Evolutionary conservation across 2,888 invertebrate species (phyloP).

Genomic region (Aleiodes alternator): DNA sequence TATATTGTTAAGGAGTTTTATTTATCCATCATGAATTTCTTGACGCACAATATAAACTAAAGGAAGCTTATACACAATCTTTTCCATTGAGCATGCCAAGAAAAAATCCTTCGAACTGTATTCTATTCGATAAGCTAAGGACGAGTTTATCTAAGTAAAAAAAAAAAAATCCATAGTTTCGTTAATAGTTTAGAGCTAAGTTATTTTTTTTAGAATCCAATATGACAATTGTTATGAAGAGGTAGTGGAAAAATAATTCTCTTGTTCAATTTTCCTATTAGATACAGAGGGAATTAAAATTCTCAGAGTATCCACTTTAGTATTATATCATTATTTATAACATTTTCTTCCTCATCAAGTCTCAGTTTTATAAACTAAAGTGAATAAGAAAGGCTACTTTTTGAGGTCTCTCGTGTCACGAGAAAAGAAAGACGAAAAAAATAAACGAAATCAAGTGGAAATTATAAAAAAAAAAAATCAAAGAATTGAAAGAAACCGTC

Average conservation of each 20-base stretch:
- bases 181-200: neutral
- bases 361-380: slow-evolving; percentile 23
- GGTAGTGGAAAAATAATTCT: slow-evolving; percentile 17
- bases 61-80: slow-evolving; percentile 32
- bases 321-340: slow-evolving; percentile 23
- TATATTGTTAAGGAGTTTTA: neutral
- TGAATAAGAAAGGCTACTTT: slow-evolving; percentile 23
- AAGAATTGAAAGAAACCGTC: slow-evolving; percentile 18
- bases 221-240: slow-evolving; percentile 12
- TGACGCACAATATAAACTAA: slow-evolving; percentile 28
- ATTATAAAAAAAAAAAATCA: neutral
- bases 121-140: slow-evolving; percentile 17
- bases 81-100: slow-evolving; percentile 37
- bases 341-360: slow-evolving; percentile 18
- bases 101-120: slow-evolving; percentile 20
- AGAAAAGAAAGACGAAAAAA: slow-evolving; percentile 10
- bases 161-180: slow-evolving; percentile 17
- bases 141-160: slow-evolving; percentile 3
- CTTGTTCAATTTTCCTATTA: slow-evolving; percentile 29
- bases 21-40: slow-evolving; percentile 19
- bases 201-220: neutral
- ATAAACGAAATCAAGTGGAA: neutral
- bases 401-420: slow-evolving; percentile 31
- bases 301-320: slow-evolving; percentile 1
- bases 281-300: slow-evolving; percentile 25